Percentiles rank a stretch among this genome's conserved stretches.
These are phyloP conservation scores for Perca schrenkii DNA, from an alignment of 2,113 vertebrate genomes.

Conservation along the genomic window DNA sequence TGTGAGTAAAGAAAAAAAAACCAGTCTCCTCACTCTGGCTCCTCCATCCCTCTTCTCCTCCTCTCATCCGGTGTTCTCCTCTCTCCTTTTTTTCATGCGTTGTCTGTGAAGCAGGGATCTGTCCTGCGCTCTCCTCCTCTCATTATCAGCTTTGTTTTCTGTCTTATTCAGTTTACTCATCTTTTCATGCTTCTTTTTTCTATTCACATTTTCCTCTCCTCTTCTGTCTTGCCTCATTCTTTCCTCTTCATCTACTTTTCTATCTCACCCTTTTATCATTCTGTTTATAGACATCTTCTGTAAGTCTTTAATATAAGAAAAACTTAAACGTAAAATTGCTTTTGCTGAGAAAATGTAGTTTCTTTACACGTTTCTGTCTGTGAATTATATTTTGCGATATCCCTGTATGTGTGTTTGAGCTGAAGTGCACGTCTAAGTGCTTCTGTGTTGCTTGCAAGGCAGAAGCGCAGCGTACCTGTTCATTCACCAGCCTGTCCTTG, in stretches of 20 bases:
- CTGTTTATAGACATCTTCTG: neutral
- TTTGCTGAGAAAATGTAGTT: slow-evolving; percentile 5
- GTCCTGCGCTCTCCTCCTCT: slow-evolving; percentile 46
- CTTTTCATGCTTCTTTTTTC: neutral
- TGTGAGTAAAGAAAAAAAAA: slow-evolving; percentile 89
- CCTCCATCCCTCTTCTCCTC: slow-evolving; percentile 29
- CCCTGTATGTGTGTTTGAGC: neutral
- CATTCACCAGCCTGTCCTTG: slow-evolving; percentile 60
- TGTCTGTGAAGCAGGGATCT: slow-evolving; percentile 47
- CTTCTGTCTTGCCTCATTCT: slow-evolving; percentile 8
- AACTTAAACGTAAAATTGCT: slow-evolving; percentile 28
- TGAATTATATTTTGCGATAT: neutral
- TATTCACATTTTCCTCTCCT: slow-evolving; percentile 24
- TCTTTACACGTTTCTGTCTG: slow-evolving; percentile 14
- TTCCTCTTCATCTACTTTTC: slow-evolving; percentile 34
- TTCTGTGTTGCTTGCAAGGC: slow-evolving; percentile 6
- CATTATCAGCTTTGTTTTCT: slow-evolving; percentile 28
- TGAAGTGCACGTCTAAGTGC: slow-evolving; percentile 26
- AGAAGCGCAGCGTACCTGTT: slow-evolving; percentile 52
- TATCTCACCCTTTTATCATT: neutral
- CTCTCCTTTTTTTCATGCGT: slow-evolving; percentile 30
- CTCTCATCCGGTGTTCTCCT: slow-evolving; percentile 36
- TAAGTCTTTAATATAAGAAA: neutral
- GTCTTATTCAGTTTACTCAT: slow-evolving; percentile 34
- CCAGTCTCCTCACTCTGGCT: slow-evolving; percentile 48